A percentile compares a stretch with the other conserved stretches of the same genome.
phyloP scores from a whole-genome alignment of 2,888 invertebrate genomes.

The Ophion ventricosus region DNA sequence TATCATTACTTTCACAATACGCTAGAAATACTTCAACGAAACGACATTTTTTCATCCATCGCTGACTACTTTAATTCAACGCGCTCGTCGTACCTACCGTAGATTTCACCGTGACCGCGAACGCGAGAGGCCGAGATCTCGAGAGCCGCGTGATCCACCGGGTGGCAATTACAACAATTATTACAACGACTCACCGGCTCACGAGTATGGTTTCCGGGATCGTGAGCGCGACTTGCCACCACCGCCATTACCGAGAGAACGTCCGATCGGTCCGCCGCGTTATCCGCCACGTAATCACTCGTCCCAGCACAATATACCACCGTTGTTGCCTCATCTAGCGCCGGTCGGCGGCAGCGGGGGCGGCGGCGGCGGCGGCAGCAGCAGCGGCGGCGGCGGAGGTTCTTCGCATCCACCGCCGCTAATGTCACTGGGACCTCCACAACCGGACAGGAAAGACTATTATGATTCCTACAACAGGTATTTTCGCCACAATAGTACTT shows the following conservation, averaged over 20 bases:
- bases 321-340: constrained; percentile 76
- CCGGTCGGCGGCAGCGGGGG: constrained; percentile 56
- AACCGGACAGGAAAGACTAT: constrained; percentile 83
- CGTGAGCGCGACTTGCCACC: constrained; percentile 78
- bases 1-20: not conserved
- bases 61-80: not conserved
- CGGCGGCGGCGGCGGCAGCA: not conserved
- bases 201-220: constrained; percentile 79
- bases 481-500: constrained; percentile 83
- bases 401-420: constrained; percentile 77
- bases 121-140: constrained; percentile 79
- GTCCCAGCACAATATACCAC: constrained; percentile 77
- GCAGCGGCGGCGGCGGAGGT: not conserved
- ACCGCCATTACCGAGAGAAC: constrained; percentile 67
- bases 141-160: constrained; percentile 76
- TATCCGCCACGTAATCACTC: constrained; percentile 78
- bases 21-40: not conserved
- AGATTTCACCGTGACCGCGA: constrained; percentile 81
- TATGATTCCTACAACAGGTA: constrained; percentile 84
- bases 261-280: constrained; percentile 72
- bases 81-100: not conserved
- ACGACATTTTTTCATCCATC: not conserved
- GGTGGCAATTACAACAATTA: constrained; percentile 77
- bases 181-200: constrained; percentile 79
- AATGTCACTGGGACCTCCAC: constrained; percentile 80